Percentiles rank a stretch among this genome's conserved stretches.
phyloP scores from a whole-genome alignment of 2,888 invertebrate genomes.

The Fragum whitleyi region DNA sequence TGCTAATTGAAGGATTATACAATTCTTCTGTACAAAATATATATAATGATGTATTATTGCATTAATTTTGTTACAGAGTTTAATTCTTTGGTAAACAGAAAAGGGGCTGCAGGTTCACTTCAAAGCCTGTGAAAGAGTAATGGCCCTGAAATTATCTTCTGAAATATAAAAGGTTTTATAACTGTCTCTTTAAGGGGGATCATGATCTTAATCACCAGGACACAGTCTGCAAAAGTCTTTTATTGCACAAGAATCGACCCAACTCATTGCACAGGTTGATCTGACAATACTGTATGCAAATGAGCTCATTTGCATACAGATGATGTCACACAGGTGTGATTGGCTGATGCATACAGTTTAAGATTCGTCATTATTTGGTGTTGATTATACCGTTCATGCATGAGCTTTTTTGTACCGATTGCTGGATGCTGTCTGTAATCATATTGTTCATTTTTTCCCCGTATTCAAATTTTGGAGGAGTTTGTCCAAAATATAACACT shows the following conservation, averaged over 20 bases:
- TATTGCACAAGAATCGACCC: slow-evolving; percentile 13
- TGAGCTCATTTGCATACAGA: slow-evolving; percentile 55
- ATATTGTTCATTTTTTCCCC: slow-evolving; percentile 10
- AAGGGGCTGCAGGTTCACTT: too few relatives aligned
- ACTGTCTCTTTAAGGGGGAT: not conserved
- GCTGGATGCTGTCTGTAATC: slow-evolving; percentile 7
- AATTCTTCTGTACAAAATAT: too few relatives aligned
- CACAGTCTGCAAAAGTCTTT: slow-evolving; percentile 12
- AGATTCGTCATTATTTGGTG: not conserved
- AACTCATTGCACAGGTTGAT: not conserved
- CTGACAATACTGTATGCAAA: slow-evolving; percentile 35
- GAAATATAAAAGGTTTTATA: not conserved
- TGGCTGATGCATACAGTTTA: not conserved
- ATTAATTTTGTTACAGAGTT: too few relatives aligned
- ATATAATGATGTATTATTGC: too few relatives aligned
- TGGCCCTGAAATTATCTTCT: too few relatives aligned
- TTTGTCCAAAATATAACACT: too few relatives aligned
- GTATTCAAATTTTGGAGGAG: not conserved
- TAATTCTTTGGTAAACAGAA: too few relatives aligned
- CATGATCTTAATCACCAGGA: not conserved
- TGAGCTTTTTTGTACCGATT: slow-evolving; percentile 13
- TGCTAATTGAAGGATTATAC: too few relatives aligned
- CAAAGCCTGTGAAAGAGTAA: too few relatives aligned
- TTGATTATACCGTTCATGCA: slow-evolving; percentile 16
- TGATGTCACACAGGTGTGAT: slow-evolving; percentile 38